Percentiles rank a stretch among this genome's conserved stretches.
Conservation (phyloP, 1,140 invertebrate species). For the Batillaria attramentaria region DNA sequence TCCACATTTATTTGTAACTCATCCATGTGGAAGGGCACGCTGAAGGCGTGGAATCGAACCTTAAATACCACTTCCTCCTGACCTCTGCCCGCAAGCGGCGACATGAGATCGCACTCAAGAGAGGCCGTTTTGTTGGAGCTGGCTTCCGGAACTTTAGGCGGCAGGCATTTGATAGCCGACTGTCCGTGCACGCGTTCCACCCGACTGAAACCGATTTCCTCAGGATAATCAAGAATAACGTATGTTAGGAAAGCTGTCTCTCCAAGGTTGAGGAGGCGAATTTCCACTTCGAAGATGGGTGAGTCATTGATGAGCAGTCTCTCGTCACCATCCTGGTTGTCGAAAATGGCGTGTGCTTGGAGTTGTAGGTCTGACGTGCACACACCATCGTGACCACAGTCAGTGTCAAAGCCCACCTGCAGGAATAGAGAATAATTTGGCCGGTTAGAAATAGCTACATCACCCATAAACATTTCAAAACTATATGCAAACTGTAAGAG, state of each 20-base stretch:
- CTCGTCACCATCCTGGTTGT: neutral
- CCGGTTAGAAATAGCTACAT: neutral
- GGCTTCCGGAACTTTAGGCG: neutral
- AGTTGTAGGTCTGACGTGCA: conserved; percentile 36
- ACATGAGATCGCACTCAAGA: conserved; percentile 38
- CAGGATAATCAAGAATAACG: conserved; percentile 41
- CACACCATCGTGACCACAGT: conserved; percentile 42
- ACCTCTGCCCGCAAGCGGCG: conserved; percentile 11
- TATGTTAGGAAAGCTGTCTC: conserved; percentile 46
- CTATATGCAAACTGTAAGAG: neutral
- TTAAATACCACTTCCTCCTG: conserved; percentile 28
- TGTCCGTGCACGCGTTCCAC: conserved; percentile 5
- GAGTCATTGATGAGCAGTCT: conserved; percentile 42
- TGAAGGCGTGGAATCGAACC: conserved; percentile 37
- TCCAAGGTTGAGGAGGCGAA: conserved; percentile 38
- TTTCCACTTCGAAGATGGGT: conserved; percentile 39
- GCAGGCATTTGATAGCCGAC: conserved; percentile 21
- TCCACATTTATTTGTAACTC: conserved; percentile 32
- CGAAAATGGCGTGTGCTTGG: conserved; percentile 25
- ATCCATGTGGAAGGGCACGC: conserved; percentile 27
- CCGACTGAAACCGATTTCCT: conserved; percentile 31
- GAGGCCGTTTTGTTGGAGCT: neutral
- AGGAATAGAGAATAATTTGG: neutral
- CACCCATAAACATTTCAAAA: neutral
- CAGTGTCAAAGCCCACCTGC: conserved; percentile 40